phyloP scores from a whole-genome alignment of 2,888 invertebrate species.

The Trissonchulus latispiculum region DNA sequence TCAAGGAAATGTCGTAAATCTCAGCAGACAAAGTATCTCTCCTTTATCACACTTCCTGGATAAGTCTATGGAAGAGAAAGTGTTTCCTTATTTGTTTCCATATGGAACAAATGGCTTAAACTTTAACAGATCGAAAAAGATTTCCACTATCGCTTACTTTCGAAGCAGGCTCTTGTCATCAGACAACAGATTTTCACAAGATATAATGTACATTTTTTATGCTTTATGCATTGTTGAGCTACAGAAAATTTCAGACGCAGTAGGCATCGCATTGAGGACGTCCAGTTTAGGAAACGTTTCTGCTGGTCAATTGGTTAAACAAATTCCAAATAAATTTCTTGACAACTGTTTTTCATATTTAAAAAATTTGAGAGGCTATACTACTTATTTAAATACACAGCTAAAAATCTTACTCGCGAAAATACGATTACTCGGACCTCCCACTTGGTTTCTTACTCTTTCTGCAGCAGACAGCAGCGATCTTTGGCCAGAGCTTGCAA shows the following conservation, averaged over 20 bases:
- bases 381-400: not conserved
- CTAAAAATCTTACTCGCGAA: not conserved
- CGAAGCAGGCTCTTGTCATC: not conserved
- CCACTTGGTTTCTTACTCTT: conserved; percentile 1
- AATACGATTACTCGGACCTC: not conserved
- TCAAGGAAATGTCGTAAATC: not conserved
- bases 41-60: not conserved
- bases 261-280: not conserved
- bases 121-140: not conserved
- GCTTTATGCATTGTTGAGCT: conserved; percentile 3
- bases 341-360: not conserved
- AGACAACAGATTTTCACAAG: not conserved
- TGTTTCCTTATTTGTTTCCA: conserved; percentile 2
- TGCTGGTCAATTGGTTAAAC: not conserved
- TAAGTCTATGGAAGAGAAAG: not conserved
- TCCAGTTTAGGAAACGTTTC: not conserved
- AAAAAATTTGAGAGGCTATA: not conserved
- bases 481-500: not conserved
- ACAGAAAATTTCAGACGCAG: not conserved
- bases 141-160: too few species aligned
- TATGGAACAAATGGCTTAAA: not conserved
- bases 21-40: not conserved
- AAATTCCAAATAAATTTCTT: not conserved
- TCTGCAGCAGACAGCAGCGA: not conserved
- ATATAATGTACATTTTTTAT: not conserved